Evolutionary conservation across 2,888 invertebrate genomes (phyloP), one percentile per base, ranked within the genome.

Genomic region (Anodontia alba): DNA sequence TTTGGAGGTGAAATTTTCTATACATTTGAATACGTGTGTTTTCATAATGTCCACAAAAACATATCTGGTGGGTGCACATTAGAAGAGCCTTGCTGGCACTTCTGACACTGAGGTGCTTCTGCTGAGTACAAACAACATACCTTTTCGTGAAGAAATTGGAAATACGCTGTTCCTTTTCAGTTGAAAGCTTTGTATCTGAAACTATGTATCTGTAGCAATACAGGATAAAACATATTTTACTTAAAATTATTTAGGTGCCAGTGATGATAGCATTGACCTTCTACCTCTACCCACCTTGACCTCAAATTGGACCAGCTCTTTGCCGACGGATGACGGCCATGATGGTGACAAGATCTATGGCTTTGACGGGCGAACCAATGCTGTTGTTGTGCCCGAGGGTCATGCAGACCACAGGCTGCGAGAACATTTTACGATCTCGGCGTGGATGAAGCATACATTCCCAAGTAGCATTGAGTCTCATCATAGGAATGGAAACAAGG

Each of bases 271-370:
- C 88, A 96, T 98, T 67, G 98, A 98, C 93, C 96, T 98, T n/a
- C 95, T 98, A 70, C 98, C 98, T 0, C 96, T 96, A 75, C 97
- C 97, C 0, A 97, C 97, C 29, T 96, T 96, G 90, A 97, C 93
- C 89, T 96, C 91, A 76, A 97, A 97, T 92, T 98, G 97, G 97
- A 97, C 97, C 0, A 96, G 97, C 91, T 96, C 96, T 71, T 95
- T 97, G 54, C 97, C 97, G 88, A 97, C 96, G n/a, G 97, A 97
- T 91, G 97, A 97, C 93, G 97, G 97, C 89, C 95, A 96, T 76
- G 97, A 97, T 92, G 96, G 97, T 71, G 98, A 98, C 86, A 97
- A 98, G 92, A 97, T 99, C 95, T 99, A 98, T 95, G 97, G 98
- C 93, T 99, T 99, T 95, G 99, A 99, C 95, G 99, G 99, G 23